phyloP scores from a whole-genome alignment of 2,797 vertebrate species.

The Babyrousa celebensis region DNA sequence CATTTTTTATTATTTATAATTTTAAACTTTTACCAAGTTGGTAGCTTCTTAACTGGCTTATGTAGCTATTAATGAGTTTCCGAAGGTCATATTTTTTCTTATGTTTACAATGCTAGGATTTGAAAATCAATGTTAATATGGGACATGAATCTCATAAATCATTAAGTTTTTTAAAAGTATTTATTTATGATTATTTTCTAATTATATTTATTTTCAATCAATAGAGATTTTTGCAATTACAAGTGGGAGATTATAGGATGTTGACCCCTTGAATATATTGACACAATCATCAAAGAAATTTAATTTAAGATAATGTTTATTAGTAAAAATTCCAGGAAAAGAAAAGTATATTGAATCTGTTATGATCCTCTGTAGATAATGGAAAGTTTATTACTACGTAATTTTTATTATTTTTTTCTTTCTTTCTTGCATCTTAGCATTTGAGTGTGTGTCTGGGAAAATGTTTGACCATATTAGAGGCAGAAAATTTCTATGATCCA shows the following conservation, averaged over 20 bases:
- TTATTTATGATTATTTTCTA: conserved; percentile 21
- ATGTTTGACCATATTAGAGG: not conserved
- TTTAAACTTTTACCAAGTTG: not conserved
- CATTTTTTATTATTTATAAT: not conserved
- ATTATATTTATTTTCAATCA: not conserved
- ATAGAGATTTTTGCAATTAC: not conserved
- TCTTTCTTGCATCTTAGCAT: not conserved
- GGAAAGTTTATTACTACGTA: not conserved
- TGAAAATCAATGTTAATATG: conserved; percentile 22
- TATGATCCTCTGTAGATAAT: not conserved
- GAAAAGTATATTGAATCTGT: not conserved
- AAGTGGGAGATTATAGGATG: not conserved
- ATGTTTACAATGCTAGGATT: not conserved
- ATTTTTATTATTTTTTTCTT: not conserved
- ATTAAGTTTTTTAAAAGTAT: not conserved
- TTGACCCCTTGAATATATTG: not conserved
- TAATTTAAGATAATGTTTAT: not conserved
- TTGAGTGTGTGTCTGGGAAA: not conserved
- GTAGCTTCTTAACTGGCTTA: not conserved
- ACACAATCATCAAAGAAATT: not conserved
- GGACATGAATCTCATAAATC: conserved; percentile 1
- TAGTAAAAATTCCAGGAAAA: conserved; percentile 9
- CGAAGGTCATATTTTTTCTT: not conserved
- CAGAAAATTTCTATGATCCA: not conserved
- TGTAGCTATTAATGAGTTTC: not conserved